Base-by-base conservation (phyloP, 2,113 vertebrate genomes). In the Lepidothrix coronata region DNA sequence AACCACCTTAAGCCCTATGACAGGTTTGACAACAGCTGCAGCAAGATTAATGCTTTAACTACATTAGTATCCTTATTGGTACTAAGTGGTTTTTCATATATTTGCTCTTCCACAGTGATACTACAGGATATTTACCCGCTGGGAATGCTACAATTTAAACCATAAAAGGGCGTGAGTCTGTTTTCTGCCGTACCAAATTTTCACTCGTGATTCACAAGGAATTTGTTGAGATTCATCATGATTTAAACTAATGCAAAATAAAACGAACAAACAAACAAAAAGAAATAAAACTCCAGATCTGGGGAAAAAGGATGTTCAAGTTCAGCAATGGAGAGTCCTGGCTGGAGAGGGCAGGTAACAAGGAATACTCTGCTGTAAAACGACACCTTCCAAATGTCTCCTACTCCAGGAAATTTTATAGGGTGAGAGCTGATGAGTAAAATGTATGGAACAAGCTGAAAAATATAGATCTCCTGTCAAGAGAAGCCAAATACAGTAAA, bases 11-110 rank as follows among this genome's bases (percentile, higher is more conserved):
- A 97, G 20, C 51, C 57, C 49, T 43, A 2, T 54, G 62, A 73
- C 83, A 85, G 66, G 41, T 91, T n/a, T 91, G 92, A 95, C 86
- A 92, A 93, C 95, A 97, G 96, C 93, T 96, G 96, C 92, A 85
- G 86, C 25, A 96, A 92, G 95, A 96, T 95, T 87, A 93, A 96
- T 91, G 85, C 28, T 76, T 91, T 79, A 94, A 94, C 91, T 95
- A 2, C 73, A 85, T 94, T 96, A 94, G 66, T 66, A 85, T 79
- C 88, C 43, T 89, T 87, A 92, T 73, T 92, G 90, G 92, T 95
- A 86, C 79, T 95, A 93, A 97, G 93, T 92, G 89, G 44, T 92
- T 95, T 93, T 84, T 96, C 96, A 86, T 88, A 39, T 78, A 92
- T 96, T 96, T 91, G 80, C 86, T 96, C 76, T 89, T 94, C 79